These are phyloP conservation scores for Danio aesculapii DNA, from an alignment of 2,797 vertebrate species.

Conservation along the genomic window DNA sequence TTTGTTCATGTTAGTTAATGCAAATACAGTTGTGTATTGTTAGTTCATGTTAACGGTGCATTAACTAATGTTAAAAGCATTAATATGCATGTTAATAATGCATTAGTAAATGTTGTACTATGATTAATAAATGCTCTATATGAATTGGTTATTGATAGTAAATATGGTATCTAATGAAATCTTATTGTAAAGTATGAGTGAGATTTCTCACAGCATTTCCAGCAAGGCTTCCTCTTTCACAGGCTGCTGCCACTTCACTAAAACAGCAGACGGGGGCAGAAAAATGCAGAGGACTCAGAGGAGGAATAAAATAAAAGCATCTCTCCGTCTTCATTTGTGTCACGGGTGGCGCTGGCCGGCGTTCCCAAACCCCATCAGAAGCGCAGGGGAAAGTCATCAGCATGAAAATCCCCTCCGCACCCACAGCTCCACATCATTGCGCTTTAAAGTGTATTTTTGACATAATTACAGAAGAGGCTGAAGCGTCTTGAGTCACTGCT, in stretches of 20 bases:
- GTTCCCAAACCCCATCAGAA: conserved; percentile 58
- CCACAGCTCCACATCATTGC: conserved; percentile 74
- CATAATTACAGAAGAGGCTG: conserved; percentile 78
- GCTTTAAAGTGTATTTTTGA: conserved; percentile 79
- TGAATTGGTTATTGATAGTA: too few species aligned
- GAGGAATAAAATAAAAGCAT: conserved; percentile 25
- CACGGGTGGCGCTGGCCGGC: conserved; percentile 49
- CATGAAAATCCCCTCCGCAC: conserved; percentile 47
- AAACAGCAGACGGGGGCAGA: conserved; percentile 50
- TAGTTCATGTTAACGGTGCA: too few species aligned
- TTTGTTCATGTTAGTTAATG: too few species aligned
- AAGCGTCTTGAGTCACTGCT: conserved; percentile 60
- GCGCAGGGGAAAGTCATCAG: conserved; percentile 53
- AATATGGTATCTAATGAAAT: too few species aligned
- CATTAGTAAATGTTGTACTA: too few species aligned
- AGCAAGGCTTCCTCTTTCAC: conserved; percentile 67
- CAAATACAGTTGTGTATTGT: too few species aligned
- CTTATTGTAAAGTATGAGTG: too few species aligned
- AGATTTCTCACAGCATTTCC: conserved; percentile 37
- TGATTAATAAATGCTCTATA: too few species aligned
- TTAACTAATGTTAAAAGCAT: too few species aligned
- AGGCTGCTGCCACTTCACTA: conserved; percentile 64
- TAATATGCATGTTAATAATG: too few species aligned
- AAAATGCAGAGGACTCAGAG: background rate
- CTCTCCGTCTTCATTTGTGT: conserved; percentile 44